A percentile compares a stretch with the other conserved stretches of the same genome.
phyloP scores from a whole-genome alignment of 2,113 vertebrate species.

The Helogale parvula region DNA sequence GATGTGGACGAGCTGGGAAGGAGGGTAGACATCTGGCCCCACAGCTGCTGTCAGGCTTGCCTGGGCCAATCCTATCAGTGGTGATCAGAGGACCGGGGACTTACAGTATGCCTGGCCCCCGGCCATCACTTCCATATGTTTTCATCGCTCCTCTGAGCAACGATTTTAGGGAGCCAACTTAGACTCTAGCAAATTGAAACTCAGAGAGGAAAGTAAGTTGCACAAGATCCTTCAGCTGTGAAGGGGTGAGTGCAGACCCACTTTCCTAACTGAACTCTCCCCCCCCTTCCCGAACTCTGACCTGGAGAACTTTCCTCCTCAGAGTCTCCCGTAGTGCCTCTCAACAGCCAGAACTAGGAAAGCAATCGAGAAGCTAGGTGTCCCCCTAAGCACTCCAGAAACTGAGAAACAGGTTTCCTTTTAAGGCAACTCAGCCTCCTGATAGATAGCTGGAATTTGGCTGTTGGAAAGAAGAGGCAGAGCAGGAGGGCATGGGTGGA shows the following conservation, averaged over 20 bases:
- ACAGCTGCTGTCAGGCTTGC: not conserved
- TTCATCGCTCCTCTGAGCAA: not conserved
- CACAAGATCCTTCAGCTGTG: not conserved
- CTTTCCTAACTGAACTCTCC: not conserved
- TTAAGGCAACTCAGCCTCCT: slow-evolving; percentile 81
- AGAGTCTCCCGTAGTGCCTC: not conserved
- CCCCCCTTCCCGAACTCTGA: not conserved
- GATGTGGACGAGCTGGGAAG: not conserved
- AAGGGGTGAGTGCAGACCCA: not conserved
- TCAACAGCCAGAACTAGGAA: not conserved
- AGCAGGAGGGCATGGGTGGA: not conserved
- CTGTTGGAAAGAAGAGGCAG: slow-evolving; percentile 66
- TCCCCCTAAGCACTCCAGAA: not conserved
- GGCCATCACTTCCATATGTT: accelerated
- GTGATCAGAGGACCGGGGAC: not conserved
- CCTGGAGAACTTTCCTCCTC: not conserved
- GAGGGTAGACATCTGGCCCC: not conserved
- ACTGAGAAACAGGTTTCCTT: slow-evolving; percentile 78
- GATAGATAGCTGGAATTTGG: not conserved
- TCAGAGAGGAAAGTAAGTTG: not conserved
- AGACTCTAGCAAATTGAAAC: not conserved
- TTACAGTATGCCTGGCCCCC: accelerated
- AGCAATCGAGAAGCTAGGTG: not conserved
- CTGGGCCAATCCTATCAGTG: not conserved
- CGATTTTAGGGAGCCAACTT: not conserved